phyloP scores from a whole-genome alignment of 2,113 vertebrate species.

The Naja naja region DNA sequence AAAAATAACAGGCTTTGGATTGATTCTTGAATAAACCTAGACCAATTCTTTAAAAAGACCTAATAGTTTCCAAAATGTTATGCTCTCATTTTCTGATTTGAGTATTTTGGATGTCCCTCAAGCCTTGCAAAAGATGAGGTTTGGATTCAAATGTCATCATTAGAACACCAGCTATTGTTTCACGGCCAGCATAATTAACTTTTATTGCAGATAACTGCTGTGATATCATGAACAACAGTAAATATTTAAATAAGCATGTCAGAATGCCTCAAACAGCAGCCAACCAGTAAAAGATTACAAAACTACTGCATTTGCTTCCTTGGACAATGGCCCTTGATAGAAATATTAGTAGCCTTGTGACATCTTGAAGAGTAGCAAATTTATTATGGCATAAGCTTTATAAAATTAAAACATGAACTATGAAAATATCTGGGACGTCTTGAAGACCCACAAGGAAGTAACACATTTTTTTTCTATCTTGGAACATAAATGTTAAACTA shows the following conservation, averaged over 20 bases:
- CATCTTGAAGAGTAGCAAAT: neutral
- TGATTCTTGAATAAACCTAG: conserved; percentile 47
- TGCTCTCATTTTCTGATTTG: neutral
- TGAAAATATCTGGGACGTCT: conserved; percentile 5
- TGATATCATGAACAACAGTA: conserved; percentile 37
- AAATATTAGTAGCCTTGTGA: neutral
- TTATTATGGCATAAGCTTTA: neutral
- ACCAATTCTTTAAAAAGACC: conserved; percentile 37
- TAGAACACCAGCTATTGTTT: conserved; percentile 9
- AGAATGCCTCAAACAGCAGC: conserved; percentile 18
- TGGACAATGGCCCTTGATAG: conserved; percentile 35
- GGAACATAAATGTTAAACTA: conserved; percentile 46
- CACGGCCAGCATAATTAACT: conserved; percentile 51
- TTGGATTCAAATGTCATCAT: conserved; percentile 22
- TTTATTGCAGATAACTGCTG: conserved; percentile 40
- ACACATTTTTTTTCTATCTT: neutral
- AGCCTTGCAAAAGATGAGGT: neutral
- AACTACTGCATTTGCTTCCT: conserved; percentile 11
- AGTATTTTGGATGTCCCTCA: neutral
- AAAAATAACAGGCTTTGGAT: conserved; percentile 44
- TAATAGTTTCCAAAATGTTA: neutral
- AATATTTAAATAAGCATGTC: conserved; percentile 44
- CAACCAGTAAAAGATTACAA: conserved; percentile 35
- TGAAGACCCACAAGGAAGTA: neutral
- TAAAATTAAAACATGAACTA: conserved; percentile 47